These are phyloP conservation scores for Agriopis aurantiaria DNA, from an alignment of 2,888 invertebrate species.

Conservation along the genomic window DNA sequence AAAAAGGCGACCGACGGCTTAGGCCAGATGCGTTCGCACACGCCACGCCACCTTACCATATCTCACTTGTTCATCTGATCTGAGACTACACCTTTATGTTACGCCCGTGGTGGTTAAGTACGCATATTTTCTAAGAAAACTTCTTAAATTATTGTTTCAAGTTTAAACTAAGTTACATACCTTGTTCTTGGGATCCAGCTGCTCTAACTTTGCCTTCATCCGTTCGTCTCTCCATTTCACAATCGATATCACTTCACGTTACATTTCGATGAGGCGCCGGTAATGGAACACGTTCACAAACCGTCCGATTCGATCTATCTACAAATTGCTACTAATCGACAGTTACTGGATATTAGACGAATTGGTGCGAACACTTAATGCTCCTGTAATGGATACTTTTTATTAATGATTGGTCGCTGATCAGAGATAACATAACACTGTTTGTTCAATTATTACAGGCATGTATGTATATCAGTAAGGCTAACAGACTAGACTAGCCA, in stretches of 20 bases:
- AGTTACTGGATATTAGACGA: constrained; percentile 10
- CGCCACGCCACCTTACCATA: no score
- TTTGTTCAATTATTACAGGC: background rate
- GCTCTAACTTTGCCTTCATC: constrained; percentile 74
- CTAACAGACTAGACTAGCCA: no score
- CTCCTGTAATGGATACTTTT: constrained; percentile 16
- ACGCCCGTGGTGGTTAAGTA: background rate
- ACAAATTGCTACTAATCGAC: constrained; percentile 18
- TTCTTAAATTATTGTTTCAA: background rate
- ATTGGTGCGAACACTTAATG: constrained; percentile 8
- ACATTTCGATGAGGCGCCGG: constrained; percentile 55
- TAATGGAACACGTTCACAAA: constrained; percentile 24
- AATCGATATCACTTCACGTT: constrained; percentile 64
- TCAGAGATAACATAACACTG: constrained; percentile 28
- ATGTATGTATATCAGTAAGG: background rate
- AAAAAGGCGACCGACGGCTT: no score
- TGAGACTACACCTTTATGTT: background rate
- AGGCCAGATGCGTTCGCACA: no score
- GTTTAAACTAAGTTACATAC: constrained; percentile 52
- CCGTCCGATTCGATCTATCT: constrained; percentile 12
- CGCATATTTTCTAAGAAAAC: no score
- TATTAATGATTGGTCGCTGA: constrained; percentile 8
- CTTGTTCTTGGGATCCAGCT: constrained; percentile 74
- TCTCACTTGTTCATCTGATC: no score
- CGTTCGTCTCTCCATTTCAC: constrained; percentile 77